Evolutionary conservation across 2,797 vertebrate genomes (phyloP).

Genomic region (Buphagus erythrorhynchus): DNA sequence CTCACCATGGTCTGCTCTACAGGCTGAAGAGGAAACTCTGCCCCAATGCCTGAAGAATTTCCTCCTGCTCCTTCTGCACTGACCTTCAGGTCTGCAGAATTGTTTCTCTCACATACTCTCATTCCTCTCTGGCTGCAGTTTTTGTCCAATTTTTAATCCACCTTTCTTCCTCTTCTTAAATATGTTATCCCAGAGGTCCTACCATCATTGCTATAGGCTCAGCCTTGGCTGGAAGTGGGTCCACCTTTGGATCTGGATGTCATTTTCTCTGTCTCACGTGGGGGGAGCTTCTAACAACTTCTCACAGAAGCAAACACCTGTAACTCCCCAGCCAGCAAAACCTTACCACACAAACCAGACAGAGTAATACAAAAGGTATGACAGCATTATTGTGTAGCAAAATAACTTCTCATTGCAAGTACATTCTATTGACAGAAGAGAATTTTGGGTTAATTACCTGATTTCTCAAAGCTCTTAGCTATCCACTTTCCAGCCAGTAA

Average conservation of each 20-base stretch:
- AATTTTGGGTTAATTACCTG: conserved; percentile 49
- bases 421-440: background rate
- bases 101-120: background rate
- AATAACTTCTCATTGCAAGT: background rate
- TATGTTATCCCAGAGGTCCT: background rate
- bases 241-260: background rate
- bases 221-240: background rate
- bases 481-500: background rate
- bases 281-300: background rate
- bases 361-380: background rate
- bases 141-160: background rate
- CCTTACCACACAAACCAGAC: background rate
- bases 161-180: background rate
- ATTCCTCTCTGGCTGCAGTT: background rate
- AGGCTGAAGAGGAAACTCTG: background rate
- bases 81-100: background rate
- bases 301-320: background rate
- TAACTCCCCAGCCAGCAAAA: background rate
- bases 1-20: fast-evolving
- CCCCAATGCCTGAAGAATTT: background rate
- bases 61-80: background rate
- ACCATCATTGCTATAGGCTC: background rate
- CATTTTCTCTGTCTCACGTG: background rate
- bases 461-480: conserved; percentile 15
- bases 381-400: background rate